Evolutionary conservation across 2,797 vertebrate species (phyloP).

Genomic region (Sebastes oblongus): DNA sequence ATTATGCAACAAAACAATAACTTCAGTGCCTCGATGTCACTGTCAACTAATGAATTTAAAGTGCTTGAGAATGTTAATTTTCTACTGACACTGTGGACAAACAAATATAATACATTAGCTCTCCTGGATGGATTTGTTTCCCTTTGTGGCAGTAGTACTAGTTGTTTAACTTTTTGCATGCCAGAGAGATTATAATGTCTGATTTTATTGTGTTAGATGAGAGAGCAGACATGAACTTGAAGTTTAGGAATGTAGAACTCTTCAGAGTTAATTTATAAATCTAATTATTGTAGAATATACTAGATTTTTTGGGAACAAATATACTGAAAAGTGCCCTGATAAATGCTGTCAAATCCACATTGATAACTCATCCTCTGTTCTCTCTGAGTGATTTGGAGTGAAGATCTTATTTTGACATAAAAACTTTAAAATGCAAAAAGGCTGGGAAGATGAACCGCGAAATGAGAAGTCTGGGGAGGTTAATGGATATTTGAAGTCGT

Average conservation of each 20-base stretch:
- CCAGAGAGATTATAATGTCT: background rate
- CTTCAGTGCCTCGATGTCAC: background rate
- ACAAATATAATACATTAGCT: background rate
- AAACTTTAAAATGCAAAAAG: constrained; percentile 32
- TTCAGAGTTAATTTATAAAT: background rate
- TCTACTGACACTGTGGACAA: background rate
- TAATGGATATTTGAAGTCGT: constrained; percentile 43
- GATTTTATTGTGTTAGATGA: background rate
- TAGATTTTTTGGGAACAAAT: background rate
- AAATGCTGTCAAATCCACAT: background rate
- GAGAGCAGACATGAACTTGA: background rate
- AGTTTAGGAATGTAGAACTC: background rate
- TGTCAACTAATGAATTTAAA: background rate
- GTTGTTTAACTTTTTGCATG: background rate
- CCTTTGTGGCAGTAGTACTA: background rate
- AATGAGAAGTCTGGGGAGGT: constrained; percentile 7
- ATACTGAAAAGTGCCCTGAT: background rate
- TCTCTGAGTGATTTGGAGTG: background rate
- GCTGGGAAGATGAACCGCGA: background rate
- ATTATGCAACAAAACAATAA: background rate
- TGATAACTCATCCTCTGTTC: background rate
- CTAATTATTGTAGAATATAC: background rate
- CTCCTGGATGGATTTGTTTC: background rate
- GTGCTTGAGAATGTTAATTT: background rate
- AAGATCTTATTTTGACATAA: background rate